These are phyloP conservation scores for Chionomys nivalis DNA, from an alignment of 2,113 vertebrate genomes.

Conservation along the genomic window DNA sequence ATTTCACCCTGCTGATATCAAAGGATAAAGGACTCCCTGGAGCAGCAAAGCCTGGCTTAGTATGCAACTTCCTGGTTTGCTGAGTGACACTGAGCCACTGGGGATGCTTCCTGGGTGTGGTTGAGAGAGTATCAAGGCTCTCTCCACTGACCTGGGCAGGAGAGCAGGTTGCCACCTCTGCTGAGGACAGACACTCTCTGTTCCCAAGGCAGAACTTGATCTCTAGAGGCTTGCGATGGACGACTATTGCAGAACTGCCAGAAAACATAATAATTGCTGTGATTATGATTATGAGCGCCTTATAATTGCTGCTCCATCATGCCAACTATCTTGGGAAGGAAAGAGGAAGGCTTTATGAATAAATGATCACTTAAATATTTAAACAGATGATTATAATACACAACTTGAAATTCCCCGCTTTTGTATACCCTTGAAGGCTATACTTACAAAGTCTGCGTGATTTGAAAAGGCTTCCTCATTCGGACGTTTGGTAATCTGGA, in stretches of 20 bases:
- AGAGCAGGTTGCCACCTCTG: background rate
- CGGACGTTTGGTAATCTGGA: background rate
- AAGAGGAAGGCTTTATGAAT: constrained; percentile 54
- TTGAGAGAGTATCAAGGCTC: background rate
- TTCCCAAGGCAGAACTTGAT: background rate
- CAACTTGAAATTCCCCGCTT: constrained; percentile 51
- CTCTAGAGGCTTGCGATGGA: background rate
- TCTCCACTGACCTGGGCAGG: background rate
- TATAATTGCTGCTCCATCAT: constrained; percentile 54
- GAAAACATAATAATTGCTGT: constrained; percentile 51
- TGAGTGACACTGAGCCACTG: constrained; percentile 39
- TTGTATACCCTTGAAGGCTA: background rate
- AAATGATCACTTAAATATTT: constrained; percentile 73
- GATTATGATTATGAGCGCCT: constrained; percentile 50
- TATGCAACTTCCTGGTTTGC: background rate
- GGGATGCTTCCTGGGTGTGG: background rate
- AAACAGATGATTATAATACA: constrained; percentile 62
- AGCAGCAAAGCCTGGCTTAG: constrained; percentile 4
- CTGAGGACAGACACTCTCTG: background rate
- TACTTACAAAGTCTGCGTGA: background rate
- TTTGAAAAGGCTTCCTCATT: background rate
- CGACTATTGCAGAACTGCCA: background rate
- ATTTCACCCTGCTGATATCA: constrained; percentile 9
- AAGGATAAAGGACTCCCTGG: background rate
- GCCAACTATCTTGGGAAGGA: constrained; percentile 50